These are phyloP conservation scores for Polyploca ridens DNA, from an alignment of 2,888 invertebrate genomes.

Conservation along the genomic window DNA sequence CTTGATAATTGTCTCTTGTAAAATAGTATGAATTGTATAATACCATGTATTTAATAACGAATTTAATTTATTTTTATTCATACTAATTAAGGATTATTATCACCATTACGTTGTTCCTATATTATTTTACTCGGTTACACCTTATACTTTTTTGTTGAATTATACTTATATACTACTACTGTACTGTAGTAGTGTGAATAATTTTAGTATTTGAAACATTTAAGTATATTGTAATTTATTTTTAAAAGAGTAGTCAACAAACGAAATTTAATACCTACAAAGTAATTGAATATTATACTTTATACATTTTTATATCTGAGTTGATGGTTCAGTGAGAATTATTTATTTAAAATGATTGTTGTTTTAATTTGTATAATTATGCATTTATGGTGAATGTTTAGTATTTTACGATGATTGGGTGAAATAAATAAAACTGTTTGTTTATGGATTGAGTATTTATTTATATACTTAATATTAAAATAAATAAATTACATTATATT, in stretches of 20 bases:
- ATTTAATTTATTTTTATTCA: conserved; percentile 1
- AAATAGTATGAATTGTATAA: not conserved
- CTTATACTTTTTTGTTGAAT: not conserved
- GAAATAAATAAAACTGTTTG: conserved; percentile 53
- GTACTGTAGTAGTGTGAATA: not conserved
- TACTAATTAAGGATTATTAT: not conserved
- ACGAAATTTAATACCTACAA: not conserved
- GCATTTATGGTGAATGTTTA: conserved; percentile 54
- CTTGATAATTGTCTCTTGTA: not conserved
- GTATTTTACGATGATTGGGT: conserved; percentile 36
- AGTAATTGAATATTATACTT: conserved; percentile 12
- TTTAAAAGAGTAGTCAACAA: conserved; percentile 1
- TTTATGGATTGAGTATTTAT: conserved; percentile 40
- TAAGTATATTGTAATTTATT: not conserved
- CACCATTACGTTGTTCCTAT: not conserved
- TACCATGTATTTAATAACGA: not conserved
- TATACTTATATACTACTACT: not conserved
- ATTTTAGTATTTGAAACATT: not conserved
- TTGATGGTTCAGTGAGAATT: conserved; percentile 28
- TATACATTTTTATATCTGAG: not conserved
- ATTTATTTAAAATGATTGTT: conserved; percentile 46
- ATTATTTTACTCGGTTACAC: not conserved
- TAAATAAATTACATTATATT: conserved; percentile 19
- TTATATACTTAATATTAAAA: conserved; percentile 13
- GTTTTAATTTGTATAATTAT: conserved; percentile 43